Evolutionary conservation across 2,888 invertebrate genomes (phyloP).

Genomic region (Tinea trinotella): DNA sequence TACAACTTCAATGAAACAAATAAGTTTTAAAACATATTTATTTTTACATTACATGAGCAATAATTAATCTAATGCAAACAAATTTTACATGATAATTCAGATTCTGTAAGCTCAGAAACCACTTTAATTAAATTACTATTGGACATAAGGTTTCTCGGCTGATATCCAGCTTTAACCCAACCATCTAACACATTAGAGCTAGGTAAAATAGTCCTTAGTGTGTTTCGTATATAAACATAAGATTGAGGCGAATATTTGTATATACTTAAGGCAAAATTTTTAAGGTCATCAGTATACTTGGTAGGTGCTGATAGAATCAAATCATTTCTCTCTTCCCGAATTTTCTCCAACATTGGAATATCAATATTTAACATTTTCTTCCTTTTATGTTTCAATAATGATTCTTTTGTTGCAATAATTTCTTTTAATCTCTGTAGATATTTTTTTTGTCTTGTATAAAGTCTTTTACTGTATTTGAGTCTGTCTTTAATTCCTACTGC

Average conservation of each 20-base stretch:
- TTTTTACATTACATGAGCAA: neutral
- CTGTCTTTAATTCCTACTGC: constrained; percentile 47
- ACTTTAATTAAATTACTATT: constrained; percentile 50
- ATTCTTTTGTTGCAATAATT: constrained; percentile 51
- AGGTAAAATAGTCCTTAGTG: constrained; percentile 55
- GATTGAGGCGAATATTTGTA: constrained; percentile 65
- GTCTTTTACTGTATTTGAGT: constrained; percentile 47
- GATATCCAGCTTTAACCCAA: constrained; percentile 50
- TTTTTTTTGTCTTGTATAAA: constrained; percentile 49
- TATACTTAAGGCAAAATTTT: constrained; percentile 58
- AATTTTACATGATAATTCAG: constrained; percentile 48
- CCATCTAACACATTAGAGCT: constrained; percentile 56
- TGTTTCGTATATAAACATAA: constrained; percentile 59
- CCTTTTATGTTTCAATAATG: constrained; percentile 46
- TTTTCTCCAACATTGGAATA: constrained; percentile 56
- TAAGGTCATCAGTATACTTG: constrained; percentile 57
- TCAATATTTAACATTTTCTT: constrained; percentile 60
- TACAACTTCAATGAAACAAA: neutral
- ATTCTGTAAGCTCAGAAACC: constrained; percentile 52
- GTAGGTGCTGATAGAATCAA: constrained; percentile 60
- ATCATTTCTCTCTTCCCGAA: constrained; percentile 55
- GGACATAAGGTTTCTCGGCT: constrained; percentile 45
- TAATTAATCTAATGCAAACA: constrained; percentile 14
- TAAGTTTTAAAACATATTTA: neutral
- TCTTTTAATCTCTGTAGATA: constrained; percentile 44